Percentiles rank a stretch among this genome's conserved stretches.
Conservation (phyloP, 2,113 vertebrate species). For the Pelusios castaneus region DNA sequence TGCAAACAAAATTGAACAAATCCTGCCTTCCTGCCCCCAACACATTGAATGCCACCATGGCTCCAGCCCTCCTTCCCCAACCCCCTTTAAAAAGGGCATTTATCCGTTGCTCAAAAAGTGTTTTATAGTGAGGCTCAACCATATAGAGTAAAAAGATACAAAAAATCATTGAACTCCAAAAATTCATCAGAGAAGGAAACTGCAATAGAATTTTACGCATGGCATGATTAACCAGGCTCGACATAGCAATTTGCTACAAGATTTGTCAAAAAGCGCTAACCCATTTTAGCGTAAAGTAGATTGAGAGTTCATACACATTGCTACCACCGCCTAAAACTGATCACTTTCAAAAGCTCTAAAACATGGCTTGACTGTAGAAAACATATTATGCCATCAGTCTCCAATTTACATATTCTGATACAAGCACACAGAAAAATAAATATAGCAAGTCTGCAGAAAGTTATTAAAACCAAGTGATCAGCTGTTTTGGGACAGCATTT, state of each 20-base stretch:
- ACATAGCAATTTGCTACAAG: conserved; percentile 62
- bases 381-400: conserved; percentile 18
- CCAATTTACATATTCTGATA: conserved; percentile 53
- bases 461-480: not conserved
- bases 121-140: conserved; percentile 49
- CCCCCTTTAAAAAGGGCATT: not conserved
- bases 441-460: conserved; percentile 42
- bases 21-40: not conserved
- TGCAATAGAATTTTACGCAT: conserved; percentile 26
- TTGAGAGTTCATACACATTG: conserved; percentile 49
- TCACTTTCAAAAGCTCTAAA: conserved; percentile 47
- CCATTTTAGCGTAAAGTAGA: conserved; percentile 53
- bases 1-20: not conserved
- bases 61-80: not conserved
- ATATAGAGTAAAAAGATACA: conserved; percentile 46
- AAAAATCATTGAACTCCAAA: conserved; percentile 48
- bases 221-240: conserved; percentile 42
- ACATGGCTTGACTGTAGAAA: conserved; percentile 60
- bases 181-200: conserved; percentile 35
- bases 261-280: conserved; percentile 52
- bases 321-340: conserved; percentile 54
- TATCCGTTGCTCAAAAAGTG: conserved; percentile 30
- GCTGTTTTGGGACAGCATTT: not conserved
- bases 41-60: not conserved
- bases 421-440: conserved; percentile 69